Base-by-base conservation (phyloP, 1,140 invertebrate species). In the Ganaspis sp. region DNA sequence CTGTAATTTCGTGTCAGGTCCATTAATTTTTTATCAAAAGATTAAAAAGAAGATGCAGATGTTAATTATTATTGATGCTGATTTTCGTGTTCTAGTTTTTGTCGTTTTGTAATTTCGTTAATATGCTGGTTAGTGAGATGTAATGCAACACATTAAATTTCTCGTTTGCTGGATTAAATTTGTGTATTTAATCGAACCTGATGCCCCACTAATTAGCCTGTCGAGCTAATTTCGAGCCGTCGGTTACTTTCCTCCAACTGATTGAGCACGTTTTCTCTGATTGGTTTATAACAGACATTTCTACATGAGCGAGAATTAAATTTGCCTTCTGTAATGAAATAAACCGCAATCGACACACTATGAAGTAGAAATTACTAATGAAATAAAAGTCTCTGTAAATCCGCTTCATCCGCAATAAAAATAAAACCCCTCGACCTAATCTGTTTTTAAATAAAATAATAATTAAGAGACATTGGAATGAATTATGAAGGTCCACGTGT, bases 171-270 rank as follows among this genome's bases (percentile, higher is more conserved):
- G 83, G 84, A 88, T 89, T 88, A 88, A 89, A 88, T 89, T 83
- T 79, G 81, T 79, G 80, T 83, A 81, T 87, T 88, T 88, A 88
- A 87, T 85, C 86, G 86, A 87, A 87, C 87, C 87, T 86, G 84
- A 85, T 88, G 86, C 85, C 83, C 85, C 86, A 83, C 84, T 87
- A 88, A 89, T 89, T 89, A 89, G 85, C 87, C 86, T 86, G 83
- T 86, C 85, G 82, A 78, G 81, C 79, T 77, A 17, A 29, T 64
- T 64, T 64, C 26, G 12, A 64, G 58, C 58, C 29, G 58, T 64
- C 58, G 58, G 58, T 64, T 26, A 64, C 58, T 64, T 64, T 64
- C 6, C 58, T 34, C 58, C 12, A 64, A 29, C 58, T 64, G 58
- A 64, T 64, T 64, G 58, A 64, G 58, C 21, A 64, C 58, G 15